These are phyloP conservation scores for Urocyon cinereoargenteus DNA, from an alignment of 2,797 vertebrate genomes.

Conservation along the genomic window DNA sequence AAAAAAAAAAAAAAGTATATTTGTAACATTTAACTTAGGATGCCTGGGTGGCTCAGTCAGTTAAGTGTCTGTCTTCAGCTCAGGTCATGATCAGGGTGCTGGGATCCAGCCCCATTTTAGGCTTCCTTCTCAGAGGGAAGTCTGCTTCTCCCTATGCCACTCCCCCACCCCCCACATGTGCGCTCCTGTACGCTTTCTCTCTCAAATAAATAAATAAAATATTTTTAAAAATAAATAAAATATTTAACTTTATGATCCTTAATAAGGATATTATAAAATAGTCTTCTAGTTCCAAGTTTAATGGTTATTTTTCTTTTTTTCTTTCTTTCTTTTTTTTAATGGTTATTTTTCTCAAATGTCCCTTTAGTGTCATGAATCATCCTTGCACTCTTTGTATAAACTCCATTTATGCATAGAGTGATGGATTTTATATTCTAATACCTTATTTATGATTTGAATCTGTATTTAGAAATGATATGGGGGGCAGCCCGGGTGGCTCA, in stretches of 20 bases:
- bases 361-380: background rate
- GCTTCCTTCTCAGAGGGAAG: no score
- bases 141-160: no score
- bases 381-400: background rate
- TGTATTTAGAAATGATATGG: background rate
- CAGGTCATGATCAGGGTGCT: no score
- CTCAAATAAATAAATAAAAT: no score
- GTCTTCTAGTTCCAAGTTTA: background rate
- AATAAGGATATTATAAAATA: background rate
- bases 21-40: no score
- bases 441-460: constrained; percentile 25
- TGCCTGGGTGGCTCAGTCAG: no score
- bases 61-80: no score
- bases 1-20: no score
- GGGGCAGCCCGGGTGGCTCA: no score
- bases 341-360: background rate
- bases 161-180: no score
- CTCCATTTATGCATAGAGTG: background rate
- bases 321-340: background rate
- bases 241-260: background rate
- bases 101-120: no score
- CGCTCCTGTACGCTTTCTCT: no score
- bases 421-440: constrained; percentile 14
- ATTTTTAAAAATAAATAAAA: background rate
- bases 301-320: background rate